A percentile compares a stretch with the other conserved stretches of the same genome.
Conservation (phyloP, 2,797 vertebrate species). For the Dendrocincla fuliginosa region DNA sequence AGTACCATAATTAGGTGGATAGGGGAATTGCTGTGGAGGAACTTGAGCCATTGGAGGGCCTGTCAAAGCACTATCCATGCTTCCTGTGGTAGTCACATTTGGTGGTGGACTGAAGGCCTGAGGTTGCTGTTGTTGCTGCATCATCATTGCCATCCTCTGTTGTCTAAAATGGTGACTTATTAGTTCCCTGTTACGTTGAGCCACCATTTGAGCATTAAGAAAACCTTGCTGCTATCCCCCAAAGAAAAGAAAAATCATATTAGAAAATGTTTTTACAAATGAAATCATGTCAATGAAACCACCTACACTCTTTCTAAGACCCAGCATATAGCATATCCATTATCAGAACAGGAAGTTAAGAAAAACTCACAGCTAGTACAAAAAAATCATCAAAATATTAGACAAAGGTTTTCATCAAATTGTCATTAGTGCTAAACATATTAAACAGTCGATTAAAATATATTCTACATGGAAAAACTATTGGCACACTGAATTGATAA, state of each 20-base stretch:
- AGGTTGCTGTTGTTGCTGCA: slow-evolving; percentile 88
- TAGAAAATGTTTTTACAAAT: slow-evolving; percentile 15
- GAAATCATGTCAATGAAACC: background rate
- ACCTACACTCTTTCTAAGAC: background rate
- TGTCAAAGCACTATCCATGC: slow-evolving; percentile 86
- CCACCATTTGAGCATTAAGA: slow-evolving; percentile 94
- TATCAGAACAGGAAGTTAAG: background rate
- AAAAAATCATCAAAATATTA: background rate
- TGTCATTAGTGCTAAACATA: background rate
- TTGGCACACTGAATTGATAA: background rate
- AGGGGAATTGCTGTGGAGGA: slow-evolving; percentile 90
- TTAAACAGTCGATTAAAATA: background rate
- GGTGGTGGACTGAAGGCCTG: slow-evolving; percentile 94
- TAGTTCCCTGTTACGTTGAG: slow-evolving; percentile 92
- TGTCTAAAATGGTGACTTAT: slow-evolving; percentile 90
- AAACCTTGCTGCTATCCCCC: slow-evolving; percentile 83
- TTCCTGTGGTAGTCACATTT: slow-evolving; percentile 90
- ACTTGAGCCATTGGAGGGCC: slow-evolving; percentile 85
- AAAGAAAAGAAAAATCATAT: slow-evolving; percentile 37
- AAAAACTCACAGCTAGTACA: background rate
- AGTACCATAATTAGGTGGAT: slow-evolving; percentile 89
- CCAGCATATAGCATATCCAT: background rate
- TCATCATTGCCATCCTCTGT: slow-evolving; percentile 90
- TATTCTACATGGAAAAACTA: background rate
- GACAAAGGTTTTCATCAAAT: background rate